A percentile compares a stretch with the other conserved stretches of the same genome.
Conservation (phyloP, 2,888 invertebrate species). For the Scaptomyza reducta region DNA sequence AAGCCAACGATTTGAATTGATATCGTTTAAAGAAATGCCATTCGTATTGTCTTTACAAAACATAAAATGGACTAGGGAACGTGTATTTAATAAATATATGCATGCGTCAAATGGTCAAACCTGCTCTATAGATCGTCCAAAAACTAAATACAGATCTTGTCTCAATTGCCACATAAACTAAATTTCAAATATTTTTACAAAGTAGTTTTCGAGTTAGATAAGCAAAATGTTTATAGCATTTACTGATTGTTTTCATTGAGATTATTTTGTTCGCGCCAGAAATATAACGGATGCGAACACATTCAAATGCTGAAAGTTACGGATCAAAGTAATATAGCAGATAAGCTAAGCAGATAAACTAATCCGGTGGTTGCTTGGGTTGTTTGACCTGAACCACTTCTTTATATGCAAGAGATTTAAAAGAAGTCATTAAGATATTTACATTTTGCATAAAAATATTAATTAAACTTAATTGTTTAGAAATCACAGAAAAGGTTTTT, state of each 20-base stretch:
- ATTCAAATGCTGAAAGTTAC: conserved; percentile 6
- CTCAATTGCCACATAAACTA: conserved; percentile 60
- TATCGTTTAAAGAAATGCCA: conserved; percentile 69
- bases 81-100: conserved; percentile 67
- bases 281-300: conserved; percentile 27
- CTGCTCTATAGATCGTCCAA: conserved; percentile 31
- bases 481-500: no score
- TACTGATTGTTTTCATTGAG: conserved; percentile 33
- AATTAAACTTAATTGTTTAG: neutral
- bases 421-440: neutral
- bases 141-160: conserved; percentile 46
- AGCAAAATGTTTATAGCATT: conserved; percentile 55
- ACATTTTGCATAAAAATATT: neutral
- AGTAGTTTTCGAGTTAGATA: conserved; percentile 45
- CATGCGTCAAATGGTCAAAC: conserved; percentile 58
- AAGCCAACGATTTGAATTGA: conserved; percentile 74
- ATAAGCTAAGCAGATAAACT: conserved; percentile 6
- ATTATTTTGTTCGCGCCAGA: conserved; percentile 26
- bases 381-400: neutral
- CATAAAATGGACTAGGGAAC: conserved; percentile 24
- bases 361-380: neutral
- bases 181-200: conserved; percentile 22
- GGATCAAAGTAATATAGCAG: conserved; percentile 2
- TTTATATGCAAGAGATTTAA: neutral
- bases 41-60: conserved; percentile 13